Percentiles rank a stretch among this genome's conserved stretches.
These are phyloP conservation scores for Bergia puertoricense DNA, from an alignment of 92 coral and sea anemone genomes.

Conservation along the genomic window DNA sequence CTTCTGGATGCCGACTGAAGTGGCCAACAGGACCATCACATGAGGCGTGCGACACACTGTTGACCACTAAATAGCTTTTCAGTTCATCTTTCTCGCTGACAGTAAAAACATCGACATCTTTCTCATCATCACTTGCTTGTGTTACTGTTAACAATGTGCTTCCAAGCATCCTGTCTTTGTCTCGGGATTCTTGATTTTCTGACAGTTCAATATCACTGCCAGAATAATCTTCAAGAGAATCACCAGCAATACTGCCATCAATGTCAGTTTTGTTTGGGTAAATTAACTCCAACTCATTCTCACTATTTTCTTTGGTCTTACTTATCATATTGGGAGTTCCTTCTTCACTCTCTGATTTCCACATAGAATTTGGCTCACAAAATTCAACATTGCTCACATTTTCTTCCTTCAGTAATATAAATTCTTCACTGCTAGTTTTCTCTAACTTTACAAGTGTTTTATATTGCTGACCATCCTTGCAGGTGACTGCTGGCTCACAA, in stretches of 20 bases:
- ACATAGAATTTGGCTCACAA: neutral
- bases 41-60: conserved; percentile 48
- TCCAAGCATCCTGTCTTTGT: conserved; percentile 42
- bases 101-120: conserved; percentile 36
- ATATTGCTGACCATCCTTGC: conserved; percentile 16
- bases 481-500: conserved; percentile 19
- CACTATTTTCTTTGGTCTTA: conserved; percentile 3
- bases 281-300: conserved; percentile 7
- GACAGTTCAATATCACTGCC: conserved; percentile 30
- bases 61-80: conserved; percentile 45
- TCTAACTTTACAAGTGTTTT: neutral
- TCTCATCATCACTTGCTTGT: conserved; percentile 33
- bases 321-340: neutral
- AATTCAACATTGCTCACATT: neutral
- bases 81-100: conserved; percentile 12
- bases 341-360: neutral
- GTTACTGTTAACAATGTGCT: conserved; percentile 42
- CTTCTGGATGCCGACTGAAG: conserved; percentile 71
- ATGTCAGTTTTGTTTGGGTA: conserved; percentile 1
- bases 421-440: neutral
- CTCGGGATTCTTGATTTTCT: conserved; percentile 25
- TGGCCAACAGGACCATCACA: conserved; percentile 60
- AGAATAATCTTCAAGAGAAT: conserved; percentile 35
- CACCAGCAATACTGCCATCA: conserved; percentile 29
- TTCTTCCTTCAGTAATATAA: neutral